Percentiles rank a stretch among this genome's conserved stretches.
Conservation (phyloP, 2,888 invertebrate genomes). For the Ptychoptera contaminata region DNA sequence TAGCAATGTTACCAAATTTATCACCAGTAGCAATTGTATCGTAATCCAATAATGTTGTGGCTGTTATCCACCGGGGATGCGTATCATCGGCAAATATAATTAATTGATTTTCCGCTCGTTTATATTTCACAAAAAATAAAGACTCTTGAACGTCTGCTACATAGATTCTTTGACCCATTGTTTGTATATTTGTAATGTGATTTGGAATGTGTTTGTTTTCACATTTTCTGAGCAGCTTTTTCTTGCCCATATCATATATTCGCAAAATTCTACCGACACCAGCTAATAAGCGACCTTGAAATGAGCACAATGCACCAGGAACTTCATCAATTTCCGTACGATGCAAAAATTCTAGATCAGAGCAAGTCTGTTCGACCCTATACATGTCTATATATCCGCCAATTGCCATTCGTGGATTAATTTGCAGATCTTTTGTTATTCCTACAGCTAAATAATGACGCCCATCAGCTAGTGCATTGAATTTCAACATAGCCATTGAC, state of each 20-base stretch:
- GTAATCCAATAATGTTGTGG: conserved; percentile 83
- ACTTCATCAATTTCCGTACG: conserved; percentile 87
- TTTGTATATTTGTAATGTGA: conserved; percentile 81
- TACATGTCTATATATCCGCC: conserved; percentile 83
- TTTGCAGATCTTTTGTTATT: conserved; percentile 73
- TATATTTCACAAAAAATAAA: conserved; percentile 89
- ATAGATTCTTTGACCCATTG: conserved; percentile 85
- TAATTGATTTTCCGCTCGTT: conserved; percentile 88
- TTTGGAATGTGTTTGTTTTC: conserved; percentile 96
- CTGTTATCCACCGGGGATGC: conserved; percentile 91
- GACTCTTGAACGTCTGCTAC: conserved; percentile 96
- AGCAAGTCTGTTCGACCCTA: conserved; percentile 53
- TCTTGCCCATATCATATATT: conserved; percentile 91
- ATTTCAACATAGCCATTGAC: conserved; percentile 70
- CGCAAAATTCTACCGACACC: conserved; percentile 86
- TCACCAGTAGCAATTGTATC: conserved; percentile 93
- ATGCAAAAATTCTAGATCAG: conserved; percentile 80
- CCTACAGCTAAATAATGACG: conserved; percentile 63
- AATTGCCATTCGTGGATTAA: conserved; percentile 71
- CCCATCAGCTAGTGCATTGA: conserved; percentile 40
- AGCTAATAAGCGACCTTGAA: conserved; percentile 80
- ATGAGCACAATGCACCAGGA: conserved; percentile 74
- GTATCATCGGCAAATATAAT: conserved; percentile 98
- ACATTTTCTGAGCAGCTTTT: conserved; percentile 91
- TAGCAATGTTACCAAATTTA: conserved; percentile 92